Evolutionary conservation across 2,888 invertebrate genomes (phyloP).

Genomic region (Athalia rosae): DNA sequence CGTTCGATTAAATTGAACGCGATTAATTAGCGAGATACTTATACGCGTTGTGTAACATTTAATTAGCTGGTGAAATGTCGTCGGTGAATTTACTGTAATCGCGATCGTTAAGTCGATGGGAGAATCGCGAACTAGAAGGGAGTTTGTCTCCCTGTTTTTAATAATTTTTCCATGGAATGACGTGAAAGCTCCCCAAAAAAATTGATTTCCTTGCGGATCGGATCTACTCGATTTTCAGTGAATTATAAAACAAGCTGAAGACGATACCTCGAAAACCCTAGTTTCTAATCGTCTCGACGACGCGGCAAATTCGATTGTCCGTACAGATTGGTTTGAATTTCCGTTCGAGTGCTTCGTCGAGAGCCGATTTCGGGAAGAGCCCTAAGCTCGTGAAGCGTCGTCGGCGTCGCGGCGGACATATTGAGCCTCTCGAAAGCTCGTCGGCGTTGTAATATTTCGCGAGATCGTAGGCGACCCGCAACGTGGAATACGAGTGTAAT

Average conservation of each 20-base stretch:
- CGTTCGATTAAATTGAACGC: slow-evolving; percentile 37
- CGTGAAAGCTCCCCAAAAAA: background rate
- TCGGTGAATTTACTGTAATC: too few species aligned
- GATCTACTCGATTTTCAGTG: too few species aligned
- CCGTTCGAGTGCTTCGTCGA: slow-evolving; percentile 15
- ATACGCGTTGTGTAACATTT: background rate
- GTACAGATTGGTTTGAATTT: slow-evolving; percentile 28
- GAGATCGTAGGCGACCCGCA: background rate
- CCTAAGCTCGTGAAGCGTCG: slow-evolving; percentile 6
- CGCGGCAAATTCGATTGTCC: slow-evolving; percentile 13
- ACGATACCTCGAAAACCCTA: background rate
- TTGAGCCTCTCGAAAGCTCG: slow-evolving; percentile 15
- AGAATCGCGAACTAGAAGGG: too few species aligned
- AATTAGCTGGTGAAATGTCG: background rate
- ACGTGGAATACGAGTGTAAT: background rate
- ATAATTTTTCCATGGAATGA: too few species aligned
- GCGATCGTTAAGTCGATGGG: too few species aligned
- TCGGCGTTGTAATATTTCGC: slow-evolving; percentile 19
- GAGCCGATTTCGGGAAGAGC: background rate
- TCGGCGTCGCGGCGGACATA: slow-evolving; percentile 14
- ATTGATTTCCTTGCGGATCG: background rate
- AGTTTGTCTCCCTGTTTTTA: too few species aligned
- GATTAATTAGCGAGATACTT: slow-evolving; percentile 34
- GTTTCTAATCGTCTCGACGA: slow-evolving; percentile 7
- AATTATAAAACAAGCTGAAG: too few species aligned